Percentiles rank a stretch among this genome's conserved stretches.
These are phyloP conservation scores for Tachysurus fulvidraco DNA, from an alignment of 2,113 vertebrate genomes.

Conservation along the genomic window DNA sequence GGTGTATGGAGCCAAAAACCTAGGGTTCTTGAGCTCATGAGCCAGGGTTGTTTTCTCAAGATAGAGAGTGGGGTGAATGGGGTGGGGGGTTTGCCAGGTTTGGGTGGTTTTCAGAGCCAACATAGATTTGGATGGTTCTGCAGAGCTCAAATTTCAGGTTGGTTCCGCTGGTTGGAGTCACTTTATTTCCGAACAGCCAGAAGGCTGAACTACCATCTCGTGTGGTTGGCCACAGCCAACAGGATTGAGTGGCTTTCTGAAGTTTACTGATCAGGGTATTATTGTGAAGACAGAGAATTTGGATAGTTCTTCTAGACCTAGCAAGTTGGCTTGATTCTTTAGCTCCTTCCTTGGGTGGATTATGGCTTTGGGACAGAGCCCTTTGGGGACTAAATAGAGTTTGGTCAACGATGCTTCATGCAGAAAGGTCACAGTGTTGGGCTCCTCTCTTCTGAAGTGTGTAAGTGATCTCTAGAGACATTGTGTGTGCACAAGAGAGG, in stretches of 20 bases:
- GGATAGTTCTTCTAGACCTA: conserved; percentile 24
- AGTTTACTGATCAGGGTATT: not conserved
- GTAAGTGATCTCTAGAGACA: conserved; percentile 70
- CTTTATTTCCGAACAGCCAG: not conserved
- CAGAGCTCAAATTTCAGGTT: not conserved
- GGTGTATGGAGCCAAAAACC: not conserved
- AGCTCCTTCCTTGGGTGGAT: conserved; percentile 56
- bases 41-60: not conserved
- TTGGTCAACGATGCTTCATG: conserved; percentile 69
- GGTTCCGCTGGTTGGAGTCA: not conserved
- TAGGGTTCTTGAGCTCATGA: not conserved
- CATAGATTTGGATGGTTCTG: not conserved
- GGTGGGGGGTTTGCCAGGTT: not conserved
- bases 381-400: conserved; percentile 58
- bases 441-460: conserved; percentile 68
- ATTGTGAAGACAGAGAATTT: not conserved
- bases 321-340: conserved; percentile 5
- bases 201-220: not conserved
- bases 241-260: not conserved
- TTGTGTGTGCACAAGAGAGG: conserved; percentile 45
- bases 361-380: conserved; percentile 58
- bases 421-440: conserved; percentile 63
- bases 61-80: not conserved
- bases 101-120: not conserved
- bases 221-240: not conserved